Percentiles rank a stretch among this genome's conserved stretches.
Conservation (phyloP, 2,888 invertebrate species). For the Podotricha telesiphe region DNA sequence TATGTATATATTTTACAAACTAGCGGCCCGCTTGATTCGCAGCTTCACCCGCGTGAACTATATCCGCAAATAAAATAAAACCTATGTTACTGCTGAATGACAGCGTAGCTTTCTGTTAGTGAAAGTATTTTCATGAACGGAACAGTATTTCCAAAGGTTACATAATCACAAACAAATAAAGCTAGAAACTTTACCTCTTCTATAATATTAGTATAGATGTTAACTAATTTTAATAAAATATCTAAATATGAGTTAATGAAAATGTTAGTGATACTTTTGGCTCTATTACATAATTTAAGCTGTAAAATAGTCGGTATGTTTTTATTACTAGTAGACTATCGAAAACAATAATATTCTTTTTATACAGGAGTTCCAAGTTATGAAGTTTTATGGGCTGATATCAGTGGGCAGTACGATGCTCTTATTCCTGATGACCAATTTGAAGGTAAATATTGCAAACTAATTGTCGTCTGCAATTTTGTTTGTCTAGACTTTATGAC, state of each 20-base stretch:
- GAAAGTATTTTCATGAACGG: too few relatives aligned
- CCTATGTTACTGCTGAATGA: too few relatives aligned
- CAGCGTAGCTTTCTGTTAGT: too few relatives aligned
- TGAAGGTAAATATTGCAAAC: conserved; percentile 56
- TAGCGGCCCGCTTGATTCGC: too few relatives aligned
- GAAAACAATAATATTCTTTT: background rate
- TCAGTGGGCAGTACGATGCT: conserved; percentile 80
- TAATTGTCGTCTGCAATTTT: background rate
- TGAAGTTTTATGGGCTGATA: conserved; percentile 88
- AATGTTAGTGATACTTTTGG: background rate
- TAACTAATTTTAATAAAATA: background rate
- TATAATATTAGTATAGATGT: too few relatives aligned
- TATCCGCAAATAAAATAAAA: too few relatives aligned
- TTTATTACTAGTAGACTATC: too few relatives aligned
- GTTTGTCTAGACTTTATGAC: background rate
- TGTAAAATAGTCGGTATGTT: background rate
- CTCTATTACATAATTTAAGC: background rate
- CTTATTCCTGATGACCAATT: conserved; percentile 85
- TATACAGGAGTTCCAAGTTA: conserved; percentile 86
- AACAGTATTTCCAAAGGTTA: too few relatives aligned
- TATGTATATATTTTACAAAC: too few relatives aligned
- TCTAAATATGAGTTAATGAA: background rate
- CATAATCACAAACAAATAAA: too few relatives aligned
- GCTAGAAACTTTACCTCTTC: too few relatives aligned
- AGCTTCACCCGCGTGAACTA: too few relatives aligned